phyloP scores from a whole-genome alignment of 2,797 vertebrate genomes.

The Anniella stebbinsi region DNA sequence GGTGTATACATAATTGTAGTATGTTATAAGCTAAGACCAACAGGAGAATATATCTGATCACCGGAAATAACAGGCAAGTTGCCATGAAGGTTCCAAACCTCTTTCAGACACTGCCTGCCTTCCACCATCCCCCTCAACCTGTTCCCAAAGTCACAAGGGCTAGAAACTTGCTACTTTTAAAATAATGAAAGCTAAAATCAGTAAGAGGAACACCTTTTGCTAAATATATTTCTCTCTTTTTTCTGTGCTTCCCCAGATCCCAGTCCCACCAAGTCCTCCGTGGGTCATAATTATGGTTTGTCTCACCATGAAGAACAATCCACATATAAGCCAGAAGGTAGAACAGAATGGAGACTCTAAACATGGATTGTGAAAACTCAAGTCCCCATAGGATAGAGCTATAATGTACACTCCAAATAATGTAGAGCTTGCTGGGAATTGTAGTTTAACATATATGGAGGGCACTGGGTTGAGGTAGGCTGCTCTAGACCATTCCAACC shows the following conservation, averaged over 20 bases:
- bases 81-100: neutral
- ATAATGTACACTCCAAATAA: neutral
- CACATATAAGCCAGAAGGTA: conserved; percentile 30
- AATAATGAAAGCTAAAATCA: neutral
- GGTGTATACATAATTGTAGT: neutral
- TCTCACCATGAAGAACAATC: conserved; percentile 8
- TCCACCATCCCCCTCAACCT: neutral
- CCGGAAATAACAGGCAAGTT: neutral
- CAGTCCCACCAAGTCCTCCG: conserved; percentile 14
- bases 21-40: neutral
- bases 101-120: neutral
- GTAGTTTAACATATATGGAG: neutral
- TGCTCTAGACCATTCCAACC: neutral
- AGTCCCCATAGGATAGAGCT: neutral
- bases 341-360: neutral
- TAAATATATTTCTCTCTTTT: neutral
- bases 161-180: neutral
- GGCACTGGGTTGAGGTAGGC: neutral
- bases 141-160: neutral
- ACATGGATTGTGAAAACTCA: neutral
- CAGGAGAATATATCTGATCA: neutral
- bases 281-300: conserved; percentile 15
- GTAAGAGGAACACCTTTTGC: neutral
- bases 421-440: neutral
- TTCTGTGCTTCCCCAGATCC: conserved; percentile 14